Base-by-base conservation (phyloP, 2,888 invertebrate genomes). In the Hydrotaea cyrtoneurina region DNA sequence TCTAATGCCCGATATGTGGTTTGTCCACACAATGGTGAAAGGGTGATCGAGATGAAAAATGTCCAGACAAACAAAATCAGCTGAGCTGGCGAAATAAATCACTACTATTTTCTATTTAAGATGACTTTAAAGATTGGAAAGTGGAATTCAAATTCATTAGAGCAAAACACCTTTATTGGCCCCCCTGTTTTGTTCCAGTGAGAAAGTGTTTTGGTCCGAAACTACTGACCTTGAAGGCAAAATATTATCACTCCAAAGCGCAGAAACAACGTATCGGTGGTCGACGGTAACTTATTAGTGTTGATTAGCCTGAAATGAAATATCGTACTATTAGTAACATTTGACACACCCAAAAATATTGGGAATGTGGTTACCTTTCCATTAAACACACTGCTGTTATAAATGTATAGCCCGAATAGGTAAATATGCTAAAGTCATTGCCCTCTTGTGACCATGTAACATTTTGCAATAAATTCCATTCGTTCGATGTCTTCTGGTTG, bases 381-480 rank as follows among this genome's bases (percentile, higher is more conserved):
- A 85, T 64, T 19, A 85, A 36, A 43, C 82, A 85, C 26, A 83
- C 72, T 3, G 77, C 77, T 26, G 76, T 80, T 71, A 85, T 85
- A 75, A 83, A 85, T 2, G 85, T 83, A 39, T 31, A 85, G 7
- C 85, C 85, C 11, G 83, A 83, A 78, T 83, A 85, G 19, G 72
- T 21, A 26, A 85, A 85, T 50, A 83, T 78, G 17, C 83, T 77
- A 62, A 85, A 85, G 31, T 85, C 83, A 78, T 74, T 85, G 21
- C 85, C 85, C 71, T 83, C 85, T 11, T 77, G 64, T 66, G 85
- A 83, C 85, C 83, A 83, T 78, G 80, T 78, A 71, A 85, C 78
- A 75, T 85, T 85, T 71, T 78, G 69, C 57, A 78, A 80, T 36
- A 85, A 77, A 69, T 78, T 78, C 85, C 85, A 85, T 26, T 85